Conservation (phyloP, 2,113 vertebrate species). For the Corvus hawaiiensis region DNA sequence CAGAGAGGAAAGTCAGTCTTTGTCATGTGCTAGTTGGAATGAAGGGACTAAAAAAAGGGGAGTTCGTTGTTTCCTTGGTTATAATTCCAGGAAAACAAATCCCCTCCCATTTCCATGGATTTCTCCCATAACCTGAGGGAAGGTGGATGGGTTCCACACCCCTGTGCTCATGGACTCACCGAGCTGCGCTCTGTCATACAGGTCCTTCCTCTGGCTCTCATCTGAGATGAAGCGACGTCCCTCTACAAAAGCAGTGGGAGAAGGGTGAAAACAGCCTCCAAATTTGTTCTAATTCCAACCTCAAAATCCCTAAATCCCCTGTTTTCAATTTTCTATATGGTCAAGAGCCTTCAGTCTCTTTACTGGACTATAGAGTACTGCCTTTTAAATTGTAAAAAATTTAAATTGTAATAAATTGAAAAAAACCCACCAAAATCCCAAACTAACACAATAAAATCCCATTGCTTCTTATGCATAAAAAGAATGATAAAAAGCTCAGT, state of each 20-base stretch:
- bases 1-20: not conserved
- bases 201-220: conserved; percentile 77
- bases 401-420: too few species aligned
- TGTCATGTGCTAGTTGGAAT: not conserved
- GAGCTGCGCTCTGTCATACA: conserved; percentile 77
- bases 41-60: not conserved
- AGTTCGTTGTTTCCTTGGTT: not conserved
- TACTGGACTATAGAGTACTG: not conserved
- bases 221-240: conserved; percentile 89
- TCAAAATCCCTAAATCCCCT: not conserved
- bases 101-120: not conserved
- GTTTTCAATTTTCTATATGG: not conserved
- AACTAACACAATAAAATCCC: not conserved
- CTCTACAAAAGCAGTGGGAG: conserved; percentile 69
- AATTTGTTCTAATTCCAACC: not conserved
- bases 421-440: not conserved
- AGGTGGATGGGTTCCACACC: not conserved
- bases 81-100: not conserved
- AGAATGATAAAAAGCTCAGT: not conserved
- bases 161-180: conserved; percentile 65
- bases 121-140: not conserved
- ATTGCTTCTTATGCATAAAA: not conserved
- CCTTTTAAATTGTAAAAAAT: not conserved
- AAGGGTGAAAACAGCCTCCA: not conserved
- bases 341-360: not conserved